A percentile compares a stretch with the other conserved stretches of the same genome.
These are phyloP conservation scores for Tetramorium bicarinatum DNA, from an alignment of 2,888 invertebrate genomes.

Conservation along the genomic window DNA sequence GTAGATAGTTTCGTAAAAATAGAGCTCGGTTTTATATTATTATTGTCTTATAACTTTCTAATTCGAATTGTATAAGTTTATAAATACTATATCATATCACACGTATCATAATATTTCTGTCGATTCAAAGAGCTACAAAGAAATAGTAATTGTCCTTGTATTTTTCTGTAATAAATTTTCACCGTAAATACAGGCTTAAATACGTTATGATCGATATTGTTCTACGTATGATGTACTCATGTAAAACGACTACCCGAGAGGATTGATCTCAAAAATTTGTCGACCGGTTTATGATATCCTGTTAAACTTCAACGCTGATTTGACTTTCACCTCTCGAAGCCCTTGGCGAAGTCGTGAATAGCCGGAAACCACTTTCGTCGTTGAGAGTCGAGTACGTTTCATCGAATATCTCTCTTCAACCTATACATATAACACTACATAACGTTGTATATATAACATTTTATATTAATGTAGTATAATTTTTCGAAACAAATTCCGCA, in stretches of 20 bases:
- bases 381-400: not conserved
- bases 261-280: constrained; percentile 59
- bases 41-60: constrained; percentile 9
- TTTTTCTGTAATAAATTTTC: not conserved
- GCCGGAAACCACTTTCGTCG: constrained; percentile 28
- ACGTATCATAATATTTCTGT: not conserved
- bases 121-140: not conserved
- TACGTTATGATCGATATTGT: not conserved
- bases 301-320: constrained; percentile 76
- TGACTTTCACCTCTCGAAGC: constrained; percentile 79
- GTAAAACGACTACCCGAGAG: constrained; percentile 5
- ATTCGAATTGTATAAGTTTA: not conserved
- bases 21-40: not conserved
- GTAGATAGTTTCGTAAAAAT: not conserved
- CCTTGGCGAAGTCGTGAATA: constrained; percentile 64
- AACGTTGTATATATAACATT: no score
- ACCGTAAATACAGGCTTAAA: not conserved
- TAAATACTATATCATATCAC: not conserved
- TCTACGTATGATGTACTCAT: not conserved
- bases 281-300: constrained; percentile 74
- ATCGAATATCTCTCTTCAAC: not conserved
- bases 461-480: not conserved
- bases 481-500: not conserved
- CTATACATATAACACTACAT: no score
- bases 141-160: not conserved